Conservation (phyloP, 2,113 vertebrate genomes). For the Rhinoderma darwinii region DNA sequence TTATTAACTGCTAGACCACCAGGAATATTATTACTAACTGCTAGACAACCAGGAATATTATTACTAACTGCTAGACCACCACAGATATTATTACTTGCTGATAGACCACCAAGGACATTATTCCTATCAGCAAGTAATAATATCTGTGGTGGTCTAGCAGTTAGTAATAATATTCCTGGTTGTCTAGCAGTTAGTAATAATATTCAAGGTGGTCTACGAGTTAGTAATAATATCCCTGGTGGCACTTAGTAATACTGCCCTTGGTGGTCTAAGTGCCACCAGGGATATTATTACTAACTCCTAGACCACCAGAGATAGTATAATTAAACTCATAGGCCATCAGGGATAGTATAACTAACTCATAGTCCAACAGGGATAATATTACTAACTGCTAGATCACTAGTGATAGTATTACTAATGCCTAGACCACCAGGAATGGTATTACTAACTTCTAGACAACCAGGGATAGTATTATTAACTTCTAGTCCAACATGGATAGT, state of each 20-base stretch:
- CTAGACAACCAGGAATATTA: background rate
- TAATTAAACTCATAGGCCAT: background rate
- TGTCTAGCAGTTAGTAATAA: background rate
- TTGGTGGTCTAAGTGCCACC: background rate
- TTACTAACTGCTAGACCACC: background rate
- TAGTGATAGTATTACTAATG: no score
- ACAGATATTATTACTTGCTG: background rate
- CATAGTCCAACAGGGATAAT: no score
- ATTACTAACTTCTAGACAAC: no score
- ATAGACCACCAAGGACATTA: no score
- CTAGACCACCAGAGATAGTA: no score
- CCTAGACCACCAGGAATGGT: no score
- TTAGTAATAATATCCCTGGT: background rate
- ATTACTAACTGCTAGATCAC: no score
- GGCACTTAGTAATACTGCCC: background rate
- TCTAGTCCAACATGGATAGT: no score
- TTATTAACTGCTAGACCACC: background rate
- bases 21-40: background rate
- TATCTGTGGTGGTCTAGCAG: background rate
- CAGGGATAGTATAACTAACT: no score
- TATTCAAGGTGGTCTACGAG: background rate
- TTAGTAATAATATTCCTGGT: background rate
- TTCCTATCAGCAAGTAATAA: background rate
- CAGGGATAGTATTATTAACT: no score
- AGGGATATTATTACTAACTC: no score